Evolutionary conservation across 2,797 vertebrate genomes (phyloP), one percentile per base, ranked within the genome.

Genomic region (Coregonus ussuriensis): DNA sequence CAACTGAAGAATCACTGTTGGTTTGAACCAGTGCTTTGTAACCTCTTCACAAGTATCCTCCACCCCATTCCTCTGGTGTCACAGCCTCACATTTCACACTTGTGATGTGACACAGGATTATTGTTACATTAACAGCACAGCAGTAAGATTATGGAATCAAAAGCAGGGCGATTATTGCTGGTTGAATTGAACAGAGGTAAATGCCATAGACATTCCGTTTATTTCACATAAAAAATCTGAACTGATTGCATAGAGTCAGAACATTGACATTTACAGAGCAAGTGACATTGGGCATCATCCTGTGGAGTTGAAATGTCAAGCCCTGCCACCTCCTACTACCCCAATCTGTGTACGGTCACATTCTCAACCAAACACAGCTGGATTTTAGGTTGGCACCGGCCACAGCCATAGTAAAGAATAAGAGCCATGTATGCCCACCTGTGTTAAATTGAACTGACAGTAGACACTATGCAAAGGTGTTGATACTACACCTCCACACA

Each of bases 401-500:
- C 18, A 69, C 35, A 47, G 37, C 18, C 35, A 21, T 37, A 18
- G 6, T 69, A 14, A 15, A 41, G 67, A 63, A 63, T 63, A 63
- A 29, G 37, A 76, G 65, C 54, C 81, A 65, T 70, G 70, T 52
- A 16, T 73, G 72, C 77, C 53, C 62, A 78, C 51, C 25, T 74
- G 63, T 74, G 62, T 80, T 68, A 63, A 78, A 82, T 56, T 77
- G 72, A 47, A 79, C 79, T 72, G 77, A 80, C 80, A 81, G 75
- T 47, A 65, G 72, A 82, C 15, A 74, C n/a, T 21, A 29, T 25
- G 9, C n/a, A 16, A 77, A 90, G 81, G 80, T 87, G 51, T 18
- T 29, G 47, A 53, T 29, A 33, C 29, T 7, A 85, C 90, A 78
- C 16, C 69, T 80, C 80, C 83, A 91, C 90, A 88, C 82, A 81